Conservation (phyloP, 2,888 invertebrate species). For the Cacoxenus indagator region DNA sequence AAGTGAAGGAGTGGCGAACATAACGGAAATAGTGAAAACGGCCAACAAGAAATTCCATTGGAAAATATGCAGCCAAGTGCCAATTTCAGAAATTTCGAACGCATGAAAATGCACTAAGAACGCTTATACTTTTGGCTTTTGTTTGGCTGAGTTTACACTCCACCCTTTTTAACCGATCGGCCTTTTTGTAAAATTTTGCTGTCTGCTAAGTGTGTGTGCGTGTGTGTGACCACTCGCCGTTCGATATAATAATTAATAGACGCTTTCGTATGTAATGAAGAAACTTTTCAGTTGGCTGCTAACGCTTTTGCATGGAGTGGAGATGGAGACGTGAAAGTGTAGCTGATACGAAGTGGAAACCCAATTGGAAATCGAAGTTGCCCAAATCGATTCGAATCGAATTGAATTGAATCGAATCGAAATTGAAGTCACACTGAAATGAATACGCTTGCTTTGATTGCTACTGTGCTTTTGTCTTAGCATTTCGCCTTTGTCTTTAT, state of each 20-base stretch:
- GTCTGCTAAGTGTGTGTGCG: not conserved
- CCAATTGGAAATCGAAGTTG: not conserved
- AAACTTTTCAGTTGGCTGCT: slow-evolving; percentile 20
- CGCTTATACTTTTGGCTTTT: not conserved
- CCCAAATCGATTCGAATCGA: not conserved
- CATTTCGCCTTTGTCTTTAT: not conserved
- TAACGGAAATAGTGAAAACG: not conserved
- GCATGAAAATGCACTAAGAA: not conserved
- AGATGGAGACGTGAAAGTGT: not conserved
- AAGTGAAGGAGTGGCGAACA: not conserved
- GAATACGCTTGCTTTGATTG: not conserved
- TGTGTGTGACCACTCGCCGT: not conserved
- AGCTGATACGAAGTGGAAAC: not conserved
- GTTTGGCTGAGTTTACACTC: not conserved
- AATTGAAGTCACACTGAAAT: not conserved
- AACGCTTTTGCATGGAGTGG: not conserved
- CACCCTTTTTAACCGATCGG: not conserved
- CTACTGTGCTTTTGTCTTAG: not conserved
- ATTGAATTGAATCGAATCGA: not conserved
- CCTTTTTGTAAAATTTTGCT: not conserved
- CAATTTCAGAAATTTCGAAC: slow-evolving; percentile 23
- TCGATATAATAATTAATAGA: slow-evolving; percentile 21
- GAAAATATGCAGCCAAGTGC: slow-evolving; percentile 31
- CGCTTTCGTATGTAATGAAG: slow-evolving; percentile 18
- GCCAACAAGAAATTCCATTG: slow-evolving; percentile 17